Evolutionary conservation across 2,113 vertebrate genomes (phyloP).

Genomic region (Nothobranchius furzeri): DNA sequence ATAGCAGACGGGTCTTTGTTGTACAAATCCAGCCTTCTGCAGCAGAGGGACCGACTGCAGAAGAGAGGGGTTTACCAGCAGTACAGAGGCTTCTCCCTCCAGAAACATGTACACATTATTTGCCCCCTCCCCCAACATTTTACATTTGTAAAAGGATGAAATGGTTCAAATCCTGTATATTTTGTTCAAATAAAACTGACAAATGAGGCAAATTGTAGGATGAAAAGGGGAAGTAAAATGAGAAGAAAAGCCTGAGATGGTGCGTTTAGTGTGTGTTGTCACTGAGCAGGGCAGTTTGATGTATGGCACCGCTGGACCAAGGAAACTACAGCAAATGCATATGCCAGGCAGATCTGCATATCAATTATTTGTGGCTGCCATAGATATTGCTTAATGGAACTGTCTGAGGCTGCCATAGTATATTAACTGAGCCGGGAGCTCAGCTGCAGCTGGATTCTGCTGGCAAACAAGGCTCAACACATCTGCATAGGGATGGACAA

Average conservation of each 20-base stretch:
- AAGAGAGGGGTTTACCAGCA: constrained; percentile 18
- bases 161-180: neutral
- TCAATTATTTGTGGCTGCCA: constrained; percentile 66
- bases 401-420: constrained; percentile 58
- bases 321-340: constrained; percentile 52
- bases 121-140: neutral
- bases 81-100: constrained; percentile 18
- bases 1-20: constrained; percentile 54
- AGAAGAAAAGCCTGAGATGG: constrained; percentile 37
- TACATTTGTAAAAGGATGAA: no score
- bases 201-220: neutral
- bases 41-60: constrained; percentile 26
- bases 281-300: constrained; percentile 50
- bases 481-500: constrained; percentile 33
- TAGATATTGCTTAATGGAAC: constrained; percentile 76
- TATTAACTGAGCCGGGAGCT: constrained; percentile 59
- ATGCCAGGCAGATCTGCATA: constrained; percentile 64
- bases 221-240: neutral
- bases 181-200: neutral
- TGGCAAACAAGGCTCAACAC: constrained; percentile 37
- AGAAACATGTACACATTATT: neutral
- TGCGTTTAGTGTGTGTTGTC: constrained; percentile 57
- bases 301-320: constrained; percentile 55
- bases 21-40: constrained; percentile 40
- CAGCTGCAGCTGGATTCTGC: constrained; percentile 58